These are phyloP conservation scores for Phenganax subtilis DNA, from an alignment of 92 coral and sea anemone species.

Conservation along the genomic window DNA sequence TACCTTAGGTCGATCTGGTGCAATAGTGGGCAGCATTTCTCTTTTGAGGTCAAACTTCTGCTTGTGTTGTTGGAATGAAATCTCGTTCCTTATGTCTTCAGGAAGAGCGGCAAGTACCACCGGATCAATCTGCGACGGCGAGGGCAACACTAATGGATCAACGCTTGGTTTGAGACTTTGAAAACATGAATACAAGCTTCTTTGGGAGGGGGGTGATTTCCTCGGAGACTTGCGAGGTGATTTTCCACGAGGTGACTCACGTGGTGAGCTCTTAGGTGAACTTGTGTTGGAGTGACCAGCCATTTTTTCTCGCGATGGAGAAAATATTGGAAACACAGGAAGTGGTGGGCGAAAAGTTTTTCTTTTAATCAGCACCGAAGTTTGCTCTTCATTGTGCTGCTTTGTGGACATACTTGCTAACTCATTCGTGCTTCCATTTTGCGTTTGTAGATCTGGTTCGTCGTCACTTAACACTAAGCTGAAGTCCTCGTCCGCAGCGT, in stretches of 20 bases:
- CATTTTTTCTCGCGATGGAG: neutral
- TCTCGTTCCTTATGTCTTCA: slow-evolving; percentile 63
- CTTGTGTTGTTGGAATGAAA: slow-evolving; percentile 66
- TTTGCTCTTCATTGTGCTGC: too few species aligned
- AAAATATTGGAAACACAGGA: slow-evolving; percentile 23
- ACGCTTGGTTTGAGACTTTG: slow-evolving; percentile 3
- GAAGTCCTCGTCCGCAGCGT: neutral
- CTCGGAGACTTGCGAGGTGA: slow-evolving; percentile 11
- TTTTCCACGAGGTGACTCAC: neutral
- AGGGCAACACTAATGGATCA: slow-evolving; percentile 55
- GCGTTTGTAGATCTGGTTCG: neutral
- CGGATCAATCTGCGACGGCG: slow-evolving; percentile 82
- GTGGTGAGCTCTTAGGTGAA: slow-evolving; percentile 9
- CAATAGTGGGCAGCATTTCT: neutral
- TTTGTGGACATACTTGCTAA: too few species aligned
- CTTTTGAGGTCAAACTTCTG: slow-evolving; percentile 29
- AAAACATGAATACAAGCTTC: slow-evolving; percentile 7
- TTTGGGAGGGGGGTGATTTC: neutral
- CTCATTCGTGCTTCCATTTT: too few species aligned
- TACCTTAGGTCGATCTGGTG: neutral
- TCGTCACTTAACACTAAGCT: neutral
- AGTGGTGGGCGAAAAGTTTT: neutral
- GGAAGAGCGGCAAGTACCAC: slow-evolving; percentile 80
- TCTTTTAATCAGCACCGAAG: too few species aligned
- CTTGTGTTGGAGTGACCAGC: neutral